Conservation (phyloP, 2,888 invertebrate genomes). For the Polymixis flavicincta region DNA sequence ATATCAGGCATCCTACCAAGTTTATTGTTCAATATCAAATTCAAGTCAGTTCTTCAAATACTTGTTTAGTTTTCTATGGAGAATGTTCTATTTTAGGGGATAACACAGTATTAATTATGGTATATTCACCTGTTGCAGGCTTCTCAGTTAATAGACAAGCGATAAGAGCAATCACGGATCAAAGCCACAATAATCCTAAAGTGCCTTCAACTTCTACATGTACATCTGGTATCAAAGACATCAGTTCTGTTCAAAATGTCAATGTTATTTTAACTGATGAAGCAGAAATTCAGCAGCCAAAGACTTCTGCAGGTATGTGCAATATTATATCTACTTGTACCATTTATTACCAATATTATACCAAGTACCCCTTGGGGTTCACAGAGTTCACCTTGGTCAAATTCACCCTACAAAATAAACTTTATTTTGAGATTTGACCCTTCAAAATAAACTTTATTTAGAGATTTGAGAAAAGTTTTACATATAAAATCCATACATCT, state of each 20-base stretch:
- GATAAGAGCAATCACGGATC: slow-evolving; percentile 2
- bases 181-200: neutral
- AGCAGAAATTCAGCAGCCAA: slow-evolving; percentile 8
- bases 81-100: neutral
- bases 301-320: slow-evolving; percentile 7
- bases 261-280: slow-evolving; percentile 12
- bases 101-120: neutral
- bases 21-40: neutral
- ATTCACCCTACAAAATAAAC: too few species aligned
- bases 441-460: too few species aligned
- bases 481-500: too few species aligned
- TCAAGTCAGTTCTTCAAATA: neutral
- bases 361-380: too few species aligned
- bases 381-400: too few species aligned
- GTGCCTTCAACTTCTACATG: slow-evolving; percentile 10
- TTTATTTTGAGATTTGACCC: too few species aligned
- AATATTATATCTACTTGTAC: neutral
- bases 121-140: neutral
- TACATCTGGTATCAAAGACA: neutral
- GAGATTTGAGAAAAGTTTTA: too few species aligned
- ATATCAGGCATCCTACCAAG: too few species aligned
- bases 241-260: neutral
- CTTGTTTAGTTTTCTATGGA: neutral
- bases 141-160: neutral
- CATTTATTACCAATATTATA: neutral